Conservation (phyloP, 2,113 vertebrate genomes). For the Varanus salvator region DNA sequence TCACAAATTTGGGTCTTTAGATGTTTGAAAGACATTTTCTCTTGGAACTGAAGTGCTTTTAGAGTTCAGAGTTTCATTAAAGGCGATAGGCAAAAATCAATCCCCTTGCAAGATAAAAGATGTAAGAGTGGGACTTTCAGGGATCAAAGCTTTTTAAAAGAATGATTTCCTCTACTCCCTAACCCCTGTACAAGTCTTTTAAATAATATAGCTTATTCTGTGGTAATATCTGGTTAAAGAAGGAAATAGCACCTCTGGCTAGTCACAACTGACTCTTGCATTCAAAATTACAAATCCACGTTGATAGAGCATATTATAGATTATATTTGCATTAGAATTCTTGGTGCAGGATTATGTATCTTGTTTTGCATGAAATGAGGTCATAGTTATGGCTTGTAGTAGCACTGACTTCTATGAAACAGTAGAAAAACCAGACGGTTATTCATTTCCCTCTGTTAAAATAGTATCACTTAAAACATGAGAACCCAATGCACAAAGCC, state of each 20-base stretch:
- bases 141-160: slow-evolving; percentile 24
- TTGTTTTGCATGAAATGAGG: not conserved
- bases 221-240: not conserved
- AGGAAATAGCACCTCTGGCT: not conserved
- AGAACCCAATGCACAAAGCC: not conserved
- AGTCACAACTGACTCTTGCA: not conserved
- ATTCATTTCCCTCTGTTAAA: slow-evolving; percentile 4
- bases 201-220: slow-evolving; percentile 5
- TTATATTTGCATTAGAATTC: not conserved
- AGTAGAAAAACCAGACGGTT: not conserved
- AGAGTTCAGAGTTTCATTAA: slow-evolving; percentile 7
- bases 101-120: slow-evolving; percentile 18
- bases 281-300: not conserved
- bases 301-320: not conserved
- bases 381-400: slow-evolving; percentile 1
- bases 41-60: slow-evolving; percentile 27
- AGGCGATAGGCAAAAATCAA: slow-evolving; percentile 17
- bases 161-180: slow-evolving; percentile 16
- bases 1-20: slow-evolving; percentile 6
- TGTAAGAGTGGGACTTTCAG: slow-evolving; percentile 15
- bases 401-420: not conserved
- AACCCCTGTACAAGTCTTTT: slow-evolving; percentile 9
- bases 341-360: not conserved
- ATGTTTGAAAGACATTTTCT: slow-evolving; percentile 16
- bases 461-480: not conserved